phyloP scores from a whole-genome alignment of 2,797 vertebrate genomes.

The Acrossocheilus wenchowensis region DNA sequence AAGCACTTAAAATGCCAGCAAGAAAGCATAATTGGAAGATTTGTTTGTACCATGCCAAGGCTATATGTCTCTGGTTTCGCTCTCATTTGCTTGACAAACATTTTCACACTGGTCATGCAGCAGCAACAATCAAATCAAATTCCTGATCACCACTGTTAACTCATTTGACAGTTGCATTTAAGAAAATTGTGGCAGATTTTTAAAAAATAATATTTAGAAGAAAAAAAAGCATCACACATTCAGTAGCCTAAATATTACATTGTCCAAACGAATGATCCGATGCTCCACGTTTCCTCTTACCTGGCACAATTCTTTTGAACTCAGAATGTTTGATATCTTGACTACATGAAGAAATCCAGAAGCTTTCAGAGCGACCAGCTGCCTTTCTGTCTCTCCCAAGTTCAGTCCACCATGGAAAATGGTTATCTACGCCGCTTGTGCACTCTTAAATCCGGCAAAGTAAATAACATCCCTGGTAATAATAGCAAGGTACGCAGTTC shows the following conservation, averaged over 20 bases:
- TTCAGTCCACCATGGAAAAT: slow-evolving; percentile 89
- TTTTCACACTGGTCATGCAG: slow-evolving; percentile 66
- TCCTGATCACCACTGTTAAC: not conserved
- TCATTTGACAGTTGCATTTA: not conserved
- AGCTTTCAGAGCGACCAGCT: slow-evolving; percentile 40
- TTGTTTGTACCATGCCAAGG: slow-evolving; percentile 77
- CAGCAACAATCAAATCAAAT: slow-evolving; percentile 14
- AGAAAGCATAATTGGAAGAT: slow-evolving; percentile 60
- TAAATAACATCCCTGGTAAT: slow-evolving; percentile 99
- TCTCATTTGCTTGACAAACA: slow-evolving; percentile 82
- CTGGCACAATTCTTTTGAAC: slow-evolving; percentile 37
- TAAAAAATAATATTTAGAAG: not conserved
- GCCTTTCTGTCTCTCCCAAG: slow-evolving; percentile 76
- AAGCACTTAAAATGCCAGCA: slow-evolving; percentile 59
- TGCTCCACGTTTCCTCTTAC: slow-evolving; percentile 62
- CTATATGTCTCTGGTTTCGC: slow-evolving; percentile 85
- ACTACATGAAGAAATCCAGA: slow-evolving; percentile 27
- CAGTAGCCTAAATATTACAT: not conserved
- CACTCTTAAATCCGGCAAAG: slow-evolving; percentile 97
- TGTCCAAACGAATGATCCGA: not conserved
- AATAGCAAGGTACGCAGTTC: slow-evolving; percentile 99
- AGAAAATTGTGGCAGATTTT: not conserved
- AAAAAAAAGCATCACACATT: not conserved
- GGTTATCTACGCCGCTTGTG: slow-evolving; percentile 91
- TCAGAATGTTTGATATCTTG: slow-evolving; percentile 19